A percentile compares a stretch with the other conserved stretches of the same genome.
These are phyloP conservation scores for Peromyscus eremicus DNA, from an alignment of 2,797 vertebrate genomes.

Conservation along the genomic window DNA sequence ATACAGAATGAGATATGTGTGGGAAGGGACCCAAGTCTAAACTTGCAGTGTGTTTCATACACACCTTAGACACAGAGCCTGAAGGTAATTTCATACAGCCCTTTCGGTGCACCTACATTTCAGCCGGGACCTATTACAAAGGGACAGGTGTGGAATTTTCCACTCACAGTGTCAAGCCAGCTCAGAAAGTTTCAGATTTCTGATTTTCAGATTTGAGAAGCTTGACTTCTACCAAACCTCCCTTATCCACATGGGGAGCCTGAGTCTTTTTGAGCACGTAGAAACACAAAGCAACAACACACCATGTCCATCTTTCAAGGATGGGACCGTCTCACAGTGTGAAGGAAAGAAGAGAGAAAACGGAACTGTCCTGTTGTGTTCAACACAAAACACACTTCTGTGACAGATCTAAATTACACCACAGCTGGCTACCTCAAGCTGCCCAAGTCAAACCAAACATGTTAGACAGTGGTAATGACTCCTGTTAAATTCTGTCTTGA, in stretches of 20 bases:
- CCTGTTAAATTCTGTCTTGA: not conserved
- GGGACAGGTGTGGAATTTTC: not conserved
- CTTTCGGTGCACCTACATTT: not conserved
- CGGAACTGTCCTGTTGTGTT: not conserved
- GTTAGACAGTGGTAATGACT: not conserved
- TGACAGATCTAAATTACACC: not conserved
- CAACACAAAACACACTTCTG: not conserved
- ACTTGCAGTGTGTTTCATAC: not conserved
- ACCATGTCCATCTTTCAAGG: not conserved
- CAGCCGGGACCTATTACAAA: not conserved
- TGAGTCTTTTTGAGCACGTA: not conserved
- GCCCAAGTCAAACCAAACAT: not conserved
- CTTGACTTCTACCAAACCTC: not conserved
- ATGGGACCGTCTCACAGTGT: not conserved
- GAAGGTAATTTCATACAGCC: not conserved
- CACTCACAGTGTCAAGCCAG: not conserved
- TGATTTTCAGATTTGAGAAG: not conserved
- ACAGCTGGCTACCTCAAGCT: not conserved
- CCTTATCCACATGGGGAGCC: not conserved
- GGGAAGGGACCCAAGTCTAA: not conserved
- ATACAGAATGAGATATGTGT: not conserved
- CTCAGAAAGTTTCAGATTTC: not conserved
- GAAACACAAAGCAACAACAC: not conserved
- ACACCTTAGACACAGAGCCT: not conserved
- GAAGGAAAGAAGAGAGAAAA: not conserved